phyloP scores from a whole-genome alignment of 2,113 vertebrate genomes.

The Lates calcarifer region DNA sequence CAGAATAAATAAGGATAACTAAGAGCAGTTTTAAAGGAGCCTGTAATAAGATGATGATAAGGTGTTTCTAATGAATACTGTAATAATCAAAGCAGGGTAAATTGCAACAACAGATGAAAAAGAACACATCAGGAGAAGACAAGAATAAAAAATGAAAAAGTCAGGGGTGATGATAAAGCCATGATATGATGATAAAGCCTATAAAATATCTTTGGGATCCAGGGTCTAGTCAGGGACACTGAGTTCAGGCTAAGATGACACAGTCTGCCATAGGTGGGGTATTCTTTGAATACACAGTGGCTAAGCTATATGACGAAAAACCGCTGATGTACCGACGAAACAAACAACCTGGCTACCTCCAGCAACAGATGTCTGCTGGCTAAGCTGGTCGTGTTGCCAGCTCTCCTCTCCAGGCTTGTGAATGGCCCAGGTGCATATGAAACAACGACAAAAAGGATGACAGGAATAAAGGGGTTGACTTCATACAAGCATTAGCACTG shows the following conservation, averaged over 20 bases:
- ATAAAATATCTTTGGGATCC: background rate
- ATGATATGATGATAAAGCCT: slow-evolving; percentile 2
- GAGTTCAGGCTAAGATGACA: slow-evolving; percentile 16
- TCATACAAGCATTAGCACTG: slow-evolving; percentile 9
- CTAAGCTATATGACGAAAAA: background rate
- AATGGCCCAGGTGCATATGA: background rate
- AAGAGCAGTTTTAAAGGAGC: slow-evolving; percentile 1
- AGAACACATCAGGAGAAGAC: background rate
- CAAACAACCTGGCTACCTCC: background rate
- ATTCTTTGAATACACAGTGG: slow-evolving; percentile 1
- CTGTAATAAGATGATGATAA: background rate
- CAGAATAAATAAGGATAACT: slow-evolving; percentile 27
- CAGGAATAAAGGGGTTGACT: background rate
- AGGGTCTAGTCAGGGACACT: slow-evolving; percentile 3
- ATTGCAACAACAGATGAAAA: slow-evolving; percentile 14
- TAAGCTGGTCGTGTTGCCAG: background rate
- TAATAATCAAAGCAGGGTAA: background rate
- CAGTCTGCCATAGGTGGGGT: background rate
- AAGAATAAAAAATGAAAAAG: slow-evolving; percentile 1
- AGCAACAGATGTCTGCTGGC: background rate
- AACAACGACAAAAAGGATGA: background rate
- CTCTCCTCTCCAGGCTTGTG: background rate
- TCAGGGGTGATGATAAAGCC: background rate
- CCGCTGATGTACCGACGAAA: background rate
- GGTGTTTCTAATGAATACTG: slow-evolving; percentile 19